A percentile compares a stretch with the other conserved stretches of the same genome.
Conservation (phyloP, 1,140 invertebrate species). For the Prorops nasuta region DNA sequence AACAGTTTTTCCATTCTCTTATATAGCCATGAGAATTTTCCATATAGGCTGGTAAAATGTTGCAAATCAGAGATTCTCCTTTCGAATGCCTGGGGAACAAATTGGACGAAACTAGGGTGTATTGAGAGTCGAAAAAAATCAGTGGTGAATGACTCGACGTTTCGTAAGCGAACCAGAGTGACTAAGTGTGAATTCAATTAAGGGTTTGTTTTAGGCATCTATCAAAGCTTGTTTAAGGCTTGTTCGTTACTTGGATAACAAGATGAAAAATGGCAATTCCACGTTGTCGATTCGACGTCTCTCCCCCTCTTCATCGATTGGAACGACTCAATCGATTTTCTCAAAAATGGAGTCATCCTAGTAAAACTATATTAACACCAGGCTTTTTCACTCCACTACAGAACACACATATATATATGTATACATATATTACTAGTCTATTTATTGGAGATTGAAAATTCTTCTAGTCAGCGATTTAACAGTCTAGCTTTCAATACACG, state of each 20-base stretch:
- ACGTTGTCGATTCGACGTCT: slow-evolving; percentile 1
- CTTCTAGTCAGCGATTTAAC: no score
- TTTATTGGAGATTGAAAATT: no score
- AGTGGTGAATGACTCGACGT: slow-evolving; percentile 49
- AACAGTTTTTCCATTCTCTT: no score
- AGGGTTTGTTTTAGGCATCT: slow-evolving; percentile 40
- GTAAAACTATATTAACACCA: no score
- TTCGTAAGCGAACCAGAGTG: slow-evolving; percentile 45
- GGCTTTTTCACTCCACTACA: no score
- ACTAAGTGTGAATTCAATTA: slow-evolving; percentile 57
- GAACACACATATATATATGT: no score
- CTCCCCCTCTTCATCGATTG: background rate
- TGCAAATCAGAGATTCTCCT: no score
- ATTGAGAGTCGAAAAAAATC: slow-evolving; percentile 44
- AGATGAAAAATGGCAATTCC: slow-evolving; percentile 43
- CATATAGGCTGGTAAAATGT: background rate
- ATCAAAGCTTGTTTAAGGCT: slow-evolving; percentile 45
- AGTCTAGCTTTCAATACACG: no score
- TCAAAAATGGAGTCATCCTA: background rate
- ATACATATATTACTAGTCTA: no score
- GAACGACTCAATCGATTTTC: slow-evolving; percentile 1
- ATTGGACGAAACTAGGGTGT: slow-evolving; percentile 29
- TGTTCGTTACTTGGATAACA: slow-evolving; percentile 48
- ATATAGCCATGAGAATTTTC: no score
- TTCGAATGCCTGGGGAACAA: slow-evolving; percentile 11